Conservation (phyloP, 2,888 invertebrate species). For the Chromoteleia sp. region DNA sequence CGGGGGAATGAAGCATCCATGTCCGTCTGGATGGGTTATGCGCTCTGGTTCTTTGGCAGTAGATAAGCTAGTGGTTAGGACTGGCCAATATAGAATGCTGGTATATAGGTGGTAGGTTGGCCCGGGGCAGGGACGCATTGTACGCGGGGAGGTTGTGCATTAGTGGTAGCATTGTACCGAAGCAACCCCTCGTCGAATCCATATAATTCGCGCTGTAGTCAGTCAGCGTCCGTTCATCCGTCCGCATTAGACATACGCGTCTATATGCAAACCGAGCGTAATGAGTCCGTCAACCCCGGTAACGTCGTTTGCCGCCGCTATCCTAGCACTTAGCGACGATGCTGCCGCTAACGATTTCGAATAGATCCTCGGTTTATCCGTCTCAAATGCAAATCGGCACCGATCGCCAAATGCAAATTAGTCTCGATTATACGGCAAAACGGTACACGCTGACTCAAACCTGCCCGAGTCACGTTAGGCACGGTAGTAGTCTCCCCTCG, state of each 20-base stretch:
- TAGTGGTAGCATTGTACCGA: slow-evolving; percentile 83
- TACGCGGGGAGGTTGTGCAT: slow-evolving; percentile 81
- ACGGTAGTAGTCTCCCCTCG: neutral
- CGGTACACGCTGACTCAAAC: slow-evolving; percentile 37
- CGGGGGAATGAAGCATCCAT: slow-evolving; percentile 64
- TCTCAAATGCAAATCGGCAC: slow-evolving; percentile 79
- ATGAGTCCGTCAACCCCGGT: slow-evolving; percentile 84
- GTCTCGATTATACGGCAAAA: slow-evolving; percentile 49
- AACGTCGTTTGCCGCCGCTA: slow-evolving; percentile 82
- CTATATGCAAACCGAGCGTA: slow-evolving; percentile 84
- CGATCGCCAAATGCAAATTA: slow-evolving; percentile 72
- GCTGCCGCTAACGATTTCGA: slow-evolving; percentile 78
- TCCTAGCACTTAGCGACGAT: slow-evolving; percentile 82
- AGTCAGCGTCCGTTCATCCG: slow-evolving; percentile 76
- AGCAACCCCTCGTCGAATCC: slow-evolving; percentile 80
- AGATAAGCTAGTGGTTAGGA: slow-evolving; percentile 80
- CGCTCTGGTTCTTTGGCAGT: slow-evolving; percentile 75
- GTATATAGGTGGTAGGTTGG: slow-evolving; percentile 80
- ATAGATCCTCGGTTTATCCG: slow-evolving; percentile 77
- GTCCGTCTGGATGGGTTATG: slow-evolving; percentile 67
- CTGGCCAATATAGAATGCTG: slow-evolving; percentile 82
- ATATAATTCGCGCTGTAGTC: slow-evolving; percentile 83
- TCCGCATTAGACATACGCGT: slow-evolving; percentile 75
- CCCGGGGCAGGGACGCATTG: slow-evolving; percentile 72
- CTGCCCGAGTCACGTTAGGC: slow-evolving; percentile 37